Percentiles rank a stretch among this genome's conserved stretches.
Evolutionary conservation across 2,797 vertebrate genomes (phyloP).

Genomic region (Caiman crocodilus): DNA sequence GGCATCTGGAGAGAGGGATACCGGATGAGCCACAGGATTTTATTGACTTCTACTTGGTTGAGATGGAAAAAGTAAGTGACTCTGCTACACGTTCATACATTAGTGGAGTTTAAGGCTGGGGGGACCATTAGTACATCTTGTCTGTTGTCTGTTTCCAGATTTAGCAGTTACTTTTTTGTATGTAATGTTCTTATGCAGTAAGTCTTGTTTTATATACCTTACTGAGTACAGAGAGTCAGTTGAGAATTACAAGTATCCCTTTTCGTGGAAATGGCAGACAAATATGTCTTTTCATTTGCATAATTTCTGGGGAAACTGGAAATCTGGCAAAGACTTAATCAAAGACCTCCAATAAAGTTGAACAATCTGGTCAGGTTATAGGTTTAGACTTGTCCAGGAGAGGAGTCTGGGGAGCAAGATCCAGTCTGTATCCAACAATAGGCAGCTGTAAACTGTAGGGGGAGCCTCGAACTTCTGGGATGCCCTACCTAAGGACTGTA

Average conservation of each 20-base stretch:
- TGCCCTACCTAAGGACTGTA: too few relatives aligned
- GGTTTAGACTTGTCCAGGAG: too few relatives aligned
- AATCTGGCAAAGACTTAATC: too few relatives aligned
- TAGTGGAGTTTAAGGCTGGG: neutral
- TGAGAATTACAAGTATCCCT: neutral
- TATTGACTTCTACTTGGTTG: conserved; percentile 65
- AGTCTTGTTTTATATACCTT: neutral
- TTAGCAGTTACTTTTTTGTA: neutral
- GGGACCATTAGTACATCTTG: neutral
- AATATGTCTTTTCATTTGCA: neutral
- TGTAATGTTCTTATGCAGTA: too few relatives aligned
- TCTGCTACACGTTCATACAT: neutral
- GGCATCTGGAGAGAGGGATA: conserved; percentile 40
- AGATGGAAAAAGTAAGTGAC: conserved; percentile 62
- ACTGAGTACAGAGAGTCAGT: neutral
- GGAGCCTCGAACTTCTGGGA: too few relatives aligned
- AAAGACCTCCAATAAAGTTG: too few relatives aligned
- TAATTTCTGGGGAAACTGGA: neutral
- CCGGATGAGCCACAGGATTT: conserved; percentile 58
- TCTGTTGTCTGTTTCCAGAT: neutral
- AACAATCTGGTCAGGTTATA: too few relatives aligned
- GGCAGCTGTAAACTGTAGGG: too few relatives aligned
- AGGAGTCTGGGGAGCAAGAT: too few relatives aligned
- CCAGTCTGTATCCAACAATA: too few relatives aligned
- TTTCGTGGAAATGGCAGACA: neutral